A percentile compares a stretch with the other conserved stretches of the same genome.
Conservation (phyloP, 2,797 vertebrate genomes). For the Danio albolineatus region DNA sequence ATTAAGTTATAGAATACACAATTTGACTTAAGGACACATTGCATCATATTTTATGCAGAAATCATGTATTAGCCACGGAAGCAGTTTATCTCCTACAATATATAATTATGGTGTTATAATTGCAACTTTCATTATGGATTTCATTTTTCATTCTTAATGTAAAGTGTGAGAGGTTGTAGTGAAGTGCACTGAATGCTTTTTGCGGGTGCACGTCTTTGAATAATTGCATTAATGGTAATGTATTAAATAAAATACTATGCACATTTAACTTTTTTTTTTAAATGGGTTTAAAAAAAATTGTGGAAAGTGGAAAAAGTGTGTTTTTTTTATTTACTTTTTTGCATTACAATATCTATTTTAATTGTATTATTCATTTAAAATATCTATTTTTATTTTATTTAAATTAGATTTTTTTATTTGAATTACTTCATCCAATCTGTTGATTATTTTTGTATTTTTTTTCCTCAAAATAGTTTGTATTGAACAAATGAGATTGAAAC, state of each 20-base stretch:
- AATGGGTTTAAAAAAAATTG: not conserved
- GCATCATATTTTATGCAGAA: not conserved
- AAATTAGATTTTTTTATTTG: no score
- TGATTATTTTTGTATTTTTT: no score
- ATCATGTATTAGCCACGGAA: not conserved
- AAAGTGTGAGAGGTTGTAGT: not conserved
- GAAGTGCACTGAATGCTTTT: conserved; percentile 14
- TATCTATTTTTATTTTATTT: no score
- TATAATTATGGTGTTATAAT: conserved; percentile 8
- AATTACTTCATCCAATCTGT: no score
- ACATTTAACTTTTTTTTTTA: not conserved
- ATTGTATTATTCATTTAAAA: no score
- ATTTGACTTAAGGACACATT: not conserved
- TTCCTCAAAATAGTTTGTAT: no score
- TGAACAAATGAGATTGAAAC: no score
- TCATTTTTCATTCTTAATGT: not conserved
- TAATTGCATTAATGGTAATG: conserved; percentile 24
- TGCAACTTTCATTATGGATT: not conserved
- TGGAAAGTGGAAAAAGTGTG: not conserved
- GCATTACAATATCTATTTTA: no score
- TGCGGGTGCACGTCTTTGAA: not conserved
- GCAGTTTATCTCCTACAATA: not conserved
- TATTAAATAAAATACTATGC: conserved; percentile 33
- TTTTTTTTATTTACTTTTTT: no score
- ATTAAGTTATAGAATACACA: not conserved